Percentiles rank a stretch among this genome's conserved stretches.
These are phyloP conservation scores for Pollenia amentaria DNA, from an alignment of 2,888 invertebrate genomes.

Conservation along the genomic window DNA sequence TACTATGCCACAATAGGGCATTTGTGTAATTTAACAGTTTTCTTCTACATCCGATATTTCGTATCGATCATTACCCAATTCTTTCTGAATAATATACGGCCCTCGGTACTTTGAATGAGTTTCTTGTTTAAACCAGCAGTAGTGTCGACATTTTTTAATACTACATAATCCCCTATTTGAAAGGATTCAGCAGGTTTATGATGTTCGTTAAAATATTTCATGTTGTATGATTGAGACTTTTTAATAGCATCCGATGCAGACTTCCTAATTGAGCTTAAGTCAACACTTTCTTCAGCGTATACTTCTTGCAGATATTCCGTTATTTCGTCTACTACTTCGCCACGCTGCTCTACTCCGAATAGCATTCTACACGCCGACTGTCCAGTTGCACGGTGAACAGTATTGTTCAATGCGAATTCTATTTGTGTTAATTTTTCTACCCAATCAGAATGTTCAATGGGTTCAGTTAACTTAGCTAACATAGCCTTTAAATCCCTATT, in stretches of 20 bases:
- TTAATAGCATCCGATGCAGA: conserved; percentile 43
- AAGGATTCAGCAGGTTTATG: conserved; percentile 56
- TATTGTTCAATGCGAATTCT: conserved; percentile 22
- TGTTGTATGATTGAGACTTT: conserved; percentile 31
- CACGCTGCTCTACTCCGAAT: conserved; percentile 62
- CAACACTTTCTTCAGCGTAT: conserved; percentile 7
- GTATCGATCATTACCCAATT: conserved; percentile 45
- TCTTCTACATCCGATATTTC: conserved; percentile 46
- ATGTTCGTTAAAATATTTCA: conserved; percentile 13
- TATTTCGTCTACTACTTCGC: conserved; percentile 44
- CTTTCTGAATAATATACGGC: conserved; percentile 36
- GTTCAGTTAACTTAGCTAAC: conserved; percentile 57
- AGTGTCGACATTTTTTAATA: not conserved
- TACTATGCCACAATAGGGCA: conserved; percentile 12
- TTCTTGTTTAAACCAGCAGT: no score
- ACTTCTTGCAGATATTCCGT: conserved; percentile 48
- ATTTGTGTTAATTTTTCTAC: conserved; percentile 34
- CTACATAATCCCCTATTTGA: no score
- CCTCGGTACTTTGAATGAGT: conserved; percentile 33
- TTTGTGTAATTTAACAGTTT: conserved; percentile 30
- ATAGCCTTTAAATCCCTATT: conserved; percentile 59
- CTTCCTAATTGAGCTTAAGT: conserved; percentile 31
- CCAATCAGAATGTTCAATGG: conserved; percentile 59
- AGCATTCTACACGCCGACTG: conserved; percentile 44
- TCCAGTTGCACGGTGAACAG: conserved; percentile 40